Evolutionary conservation across 2,113 vertebrate genomes (phyloP).

Genomic region (Hydropotes inermis): DNA sequence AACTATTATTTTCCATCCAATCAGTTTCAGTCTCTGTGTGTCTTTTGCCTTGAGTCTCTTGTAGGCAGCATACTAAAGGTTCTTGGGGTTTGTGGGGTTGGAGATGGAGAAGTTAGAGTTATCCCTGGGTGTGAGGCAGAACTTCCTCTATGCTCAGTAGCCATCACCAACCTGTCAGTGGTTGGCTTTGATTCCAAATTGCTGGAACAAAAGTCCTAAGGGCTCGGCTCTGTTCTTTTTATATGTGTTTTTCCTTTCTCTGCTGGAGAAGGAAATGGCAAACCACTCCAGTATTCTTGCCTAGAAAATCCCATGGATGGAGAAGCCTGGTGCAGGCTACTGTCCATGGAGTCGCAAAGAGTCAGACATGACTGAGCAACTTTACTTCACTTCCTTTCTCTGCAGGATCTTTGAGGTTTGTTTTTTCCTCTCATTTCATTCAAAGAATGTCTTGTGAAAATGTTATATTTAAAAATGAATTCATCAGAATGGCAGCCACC

Average conservation of each 20-base stretch:
- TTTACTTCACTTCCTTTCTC: no score
- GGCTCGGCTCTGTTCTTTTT: not conserved
- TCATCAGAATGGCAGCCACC: not conserved
- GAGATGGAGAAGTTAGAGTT: not conserved
- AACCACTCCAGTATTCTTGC: no score
- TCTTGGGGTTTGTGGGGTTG: not conserved
- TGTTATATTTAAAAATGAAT: not conserved
- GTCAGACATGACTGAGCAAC: no score
- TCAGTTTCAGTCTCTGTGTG: not conserved
- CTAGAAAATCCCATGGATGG: no score
- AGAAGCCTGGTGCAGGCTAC: no score
- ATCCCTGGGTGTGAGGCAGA: not conserved
- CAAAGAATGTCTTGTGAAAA: not conserved
- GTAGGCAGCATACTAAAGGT: not conserved
- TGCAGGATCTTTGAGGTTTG: not conserved
- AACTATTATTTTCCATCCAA: not conserved
- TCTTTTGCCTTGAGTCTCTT: no score
- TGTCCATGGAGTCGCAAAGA: no score
- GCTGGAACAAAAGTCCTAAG: not conserved
- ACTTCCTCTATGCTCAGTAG: not conserved
- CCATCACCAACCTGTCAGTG: no score
- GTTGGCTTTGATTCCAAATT: not conserved
- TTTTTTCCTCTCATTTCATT: not conserved
- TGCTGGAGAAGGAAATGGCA: not conserved
- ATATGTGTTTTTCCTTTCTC: not conserved